Conservation (phyloP, 2,797 vertebrate genomes). For the Sylvilagus floridanus region DNA sequence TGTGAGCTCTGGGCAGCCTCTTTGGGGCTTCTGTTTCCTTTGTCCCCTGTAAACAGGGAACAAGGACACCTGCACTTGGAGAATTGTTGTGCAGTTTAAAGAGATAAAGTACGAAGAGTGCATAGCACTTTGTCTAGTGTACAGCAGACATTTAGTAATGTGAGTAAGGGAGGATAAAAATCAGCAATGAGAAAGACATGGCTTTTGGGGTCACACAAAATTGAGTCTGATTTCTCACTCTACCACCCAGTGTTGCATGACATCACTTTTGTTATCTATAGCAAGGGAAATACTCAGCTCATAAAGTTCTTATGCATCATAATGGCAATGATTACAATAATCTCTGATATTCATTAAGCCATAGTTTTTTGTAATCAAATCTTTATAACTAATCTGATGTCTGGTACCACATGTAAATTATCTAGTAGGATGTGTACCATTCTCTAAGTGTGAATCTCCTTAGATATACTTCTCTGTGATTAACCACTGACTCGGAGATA, state of each 20-base stretch:
- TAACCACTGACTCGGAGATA: conserved; percentile 16
- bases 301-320: not conserved
- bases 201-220: not conserved
- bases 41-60: not conserved
- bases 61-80: not conserved
- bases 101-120: not conserved
- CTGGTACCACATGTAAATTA: not conserved
- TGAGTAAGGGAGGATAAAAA: not conserved
- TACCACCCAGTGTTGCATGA: not conserved
- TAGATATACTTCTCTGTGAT: not conserved
- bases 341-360: not conserved
- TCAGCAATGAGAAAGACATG: not conserved
- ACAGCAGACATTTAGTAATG: not conserved
- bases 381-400: not conserved
- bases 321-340: not conserved
- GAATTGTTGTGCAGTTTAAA: not conserved
- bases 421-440: not conserved
- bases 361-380: not conserved
- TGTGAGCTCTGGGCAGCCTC: not conserved
- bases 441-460: not conserved
- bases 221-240: not conserved
- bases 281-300: not conserved
- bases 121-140: not conserved
- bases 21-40: not conserved
- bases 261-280: not conserved